Conservation (phyloP, 23 tunicate species). For the Styela plicata region DNA sequence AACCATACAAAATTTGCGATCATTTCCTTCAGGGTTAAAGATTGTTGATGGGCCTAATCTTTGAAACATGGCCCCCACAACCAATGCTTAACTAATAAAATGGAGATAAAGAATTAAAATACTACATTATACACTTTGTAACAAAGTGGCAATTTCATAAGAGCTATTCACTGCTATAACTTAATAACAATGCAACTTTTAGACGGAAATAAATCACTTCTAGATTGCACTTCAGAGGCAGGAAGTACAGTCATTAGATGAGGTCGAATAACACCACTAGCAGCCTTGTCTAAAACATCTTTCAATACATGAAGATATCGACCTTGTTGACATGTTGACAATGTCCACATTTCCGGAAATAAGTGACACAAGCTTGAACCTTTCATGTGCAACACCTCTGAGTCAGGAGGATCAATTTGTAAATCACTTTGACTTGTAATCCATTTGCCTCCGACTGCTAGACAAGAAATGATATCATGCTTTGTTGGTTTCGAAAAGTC, state of each 20-base stretch:
- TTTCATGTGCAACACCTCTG: slow-evolving; percentile 67
- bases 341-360: slow-evolving; percentile 60
- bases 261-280: slow-evolving; percentile 61
- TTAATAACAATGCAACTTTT: slow-evolving; percentile 70
- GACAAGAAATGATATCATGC: slow-evolving; percentile 78
- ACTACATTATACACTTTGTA: too few species aligned
- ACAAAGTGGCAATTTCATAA: too few species aligned
- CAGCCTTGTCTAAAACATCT: slow-evolving; percentile 69
- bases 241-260: slow-evolving; percentile 93
- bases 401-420: slow-evolving; percentile 90
- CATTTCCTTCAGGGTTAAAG: too few species aligned
- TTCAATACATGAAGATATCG: slow-evolving; percentile 55
- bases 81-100: too few species aligned
- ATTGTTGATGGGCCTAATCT: too few species aligned
- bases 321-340: slow-evolving; percentile 60
- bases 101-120: too few species aligned
- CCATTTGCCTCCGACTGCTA: slow-evolving; percentile 77
- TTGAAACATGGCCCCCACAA: too few species aligned
- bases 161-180: slow-evolving; percentile 18
- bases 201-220: slow-evolving; percentile 65
- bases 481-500: slow-evolving; percentile 76
- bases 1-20: too few species aligned
- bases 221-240: slow-evolving; percentile 46
- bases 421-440: slow-evolving; percentile 74
- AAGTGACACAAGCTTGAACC: slow-evolving; percentile 62